phyloP scores from a whole-genome alignment of 2,888 invertebrate species.

The Ramazzottius varieornatus region DNA sequence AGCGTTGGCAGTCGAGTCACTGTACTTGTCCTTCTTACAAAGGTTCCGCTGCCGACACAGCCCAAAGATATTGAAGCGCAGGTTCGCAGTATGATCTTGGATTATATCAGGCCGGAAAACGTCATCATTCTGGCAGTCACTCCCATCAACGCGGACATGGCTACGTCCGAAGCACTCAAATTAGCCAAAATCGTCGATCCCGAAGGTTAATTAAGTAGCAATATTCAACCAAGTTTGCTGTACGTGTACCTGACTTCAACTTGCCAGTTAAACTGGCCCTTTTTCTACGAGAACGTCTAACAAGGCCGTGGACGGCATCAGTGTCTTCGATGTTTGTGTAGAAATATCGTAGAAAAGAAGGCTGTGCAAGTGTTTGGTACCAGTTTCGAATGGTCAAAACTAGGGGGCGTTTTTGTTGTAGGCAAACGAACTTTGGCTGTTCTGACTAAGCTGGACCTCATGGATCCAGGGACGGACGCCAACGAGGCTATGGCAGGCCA shows the following conservation, averaged over 20 bases:
- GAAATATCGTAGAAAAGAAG: no score
- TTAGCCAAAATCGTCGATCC: conserved; percentile 91
- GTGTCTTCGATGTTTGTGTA: no score
- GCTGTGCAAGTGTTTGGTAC: no score
- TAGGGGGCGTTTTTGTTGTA: not conserved
- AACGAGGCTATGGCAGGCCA: not conserved
- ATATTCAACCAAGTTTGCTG: no score
- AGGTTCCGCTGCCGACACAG: conserved; percentile 67
- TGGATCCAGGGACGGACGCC: not conserved
- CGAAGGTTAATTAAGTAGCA: conserved; percentile 42
- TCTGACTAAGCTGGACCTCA: not conserved
- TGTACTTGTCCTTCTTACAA: not conserved
- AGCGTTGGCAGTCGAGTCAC: not conserved
- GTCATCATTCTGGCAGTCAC: conserved; percentile 87
- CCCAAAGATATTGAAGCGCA: conserved; percentile 77
- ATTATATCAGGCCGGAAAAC: conserved; percentile 73
- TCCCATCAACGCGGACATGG: conserved; percentile 88
- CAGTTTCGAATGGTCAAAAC: no score
- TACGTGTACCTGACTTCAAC: no score
- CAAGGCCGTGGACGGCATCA: no score
- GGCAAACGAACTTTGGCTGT: not conserved
- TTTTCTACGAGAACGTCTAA: no score
- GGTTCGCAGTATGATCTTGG: conserved; percentile 72
- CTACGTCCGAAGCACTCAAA: conserved; percentile 94
- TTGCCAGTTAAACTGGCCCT: no score